Base-by-base conservation (phyloP, 2,888 invertebrate genomes). In the Dolomedes plantarius region DNA sequence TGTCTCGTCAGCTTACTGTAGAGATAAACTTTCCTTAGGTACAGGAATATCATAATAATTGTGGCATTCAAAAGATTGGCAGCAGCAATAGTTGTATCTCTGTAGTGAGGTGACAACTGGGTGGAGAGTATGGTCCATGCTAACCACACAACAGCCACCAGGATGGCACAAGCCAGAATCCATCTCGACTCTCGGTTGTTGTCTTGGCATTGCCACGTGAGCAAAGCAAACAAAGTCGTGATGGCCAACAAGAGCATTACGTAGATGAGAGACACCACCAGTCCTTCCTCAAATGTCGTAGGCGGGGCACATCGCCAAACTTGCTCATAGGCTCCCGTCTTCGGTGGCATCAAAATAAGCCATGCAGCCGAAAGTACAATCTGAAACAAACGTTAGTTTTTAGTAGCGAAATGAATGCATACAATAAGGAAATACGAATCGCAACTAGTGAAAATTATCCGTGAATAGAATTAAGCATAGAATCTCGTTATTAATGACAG, bases 321-420 rank as follows among this genome's bases (percentile, higher is more conserved):
- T 13, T 85, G 74, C 16, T 86, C 89, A 16, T 88, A 85, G 11
- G 89, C 41, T 28, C 89, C 90, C 27, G 91, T 91, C 16, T 90
- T 89, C 0, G 92, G 91, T 0, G 90, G 90, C 62, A 90, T 90
- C 3, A 92, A 89, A 56, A 92, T 90, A 23, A 92, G 89, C 92
- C 92, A 92, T 62, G 92, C 91, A 1, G 90, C 90, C 23, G 91
- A 91, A 29, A 92, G 90, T 67, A 91, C 90, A 27, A 91, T 90
- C 86, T 86, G 56, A 7, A 56, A 71, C 1, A 16, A 56, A 56
- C 36, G 9, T 36, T 36, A n/a, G n/a, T n/a, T n/a, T n/a, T n/a
- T n/a, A n/a, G n/a, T n/a, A n/a, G n/a, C n/a, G n/a, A n/a, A n/a
- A n/a, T n/a, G n/a, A n/a, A n/a, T n/a, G n/a, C n/a, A n/a, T n/a